Evolutionary conservation across 2,113 vertebrate genomes (phyloP), one percentile per base, ranked within the genome.

Genomic region (Otis tarda): DNA sequence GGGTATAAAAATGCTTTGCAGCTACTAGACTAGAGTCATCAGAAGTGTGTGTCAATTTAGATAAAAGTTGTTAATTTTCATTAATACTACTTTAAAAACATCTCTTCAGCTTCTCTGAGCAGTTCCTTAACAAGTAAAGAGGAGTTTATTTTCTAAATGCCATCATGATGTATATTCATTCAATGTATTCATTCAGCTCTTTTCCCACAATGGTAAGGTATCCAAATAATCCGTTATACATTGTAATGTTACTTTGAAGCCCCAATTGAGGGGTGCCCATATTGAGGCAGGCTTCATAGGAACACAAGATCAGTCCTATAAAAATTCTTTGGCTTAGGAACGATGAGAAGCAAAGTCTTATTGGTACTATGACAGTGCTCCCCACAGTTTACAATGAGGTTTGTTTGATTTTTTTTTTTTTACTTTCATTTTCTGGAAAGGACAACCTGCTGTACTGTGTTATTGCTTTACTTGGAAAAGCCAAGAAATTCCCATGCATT

Each of bases 151-250:
- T 87, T 56, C 39, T 60, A 60, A 60, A 61, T 47, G 35, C 33
- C 12, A 23, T 56, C 11, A 6, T 18, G 25, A 27, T 39, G 23
- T 76, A 30, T n/a, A n/a, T 55, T 30, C 28, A 55, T 30, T 30
- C 27, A 30, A 14, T 25, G 6, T 67, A 41, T 60, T 35, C 12
- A 37, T 24, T 70, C 14, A 39, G 4, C n/a, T 47, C 39, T 49
- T 43, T 43, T 25, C 30, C 24, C 33, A 31, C 33, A 78, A n/a
- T 39, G 28, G 33, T 45, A 50, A 73, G 37, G n/a, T 37, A 43
- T 53, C 23, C 0, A 0, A 75, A 35, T 35, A 35, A 49, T 23
- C n/a, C 23, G 28, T 4, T 4, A 2, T 20, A 12, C 2, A 2
- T 14, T 55, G 39, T n/a, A 31, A 4, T 25, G 64, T 41, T 60